Evolutionary conservation across 2,888 invertebrate species (phyloP), one percentile per base, ranked within the genome.

Genomic region (Ormyrus rosae): DNA sequence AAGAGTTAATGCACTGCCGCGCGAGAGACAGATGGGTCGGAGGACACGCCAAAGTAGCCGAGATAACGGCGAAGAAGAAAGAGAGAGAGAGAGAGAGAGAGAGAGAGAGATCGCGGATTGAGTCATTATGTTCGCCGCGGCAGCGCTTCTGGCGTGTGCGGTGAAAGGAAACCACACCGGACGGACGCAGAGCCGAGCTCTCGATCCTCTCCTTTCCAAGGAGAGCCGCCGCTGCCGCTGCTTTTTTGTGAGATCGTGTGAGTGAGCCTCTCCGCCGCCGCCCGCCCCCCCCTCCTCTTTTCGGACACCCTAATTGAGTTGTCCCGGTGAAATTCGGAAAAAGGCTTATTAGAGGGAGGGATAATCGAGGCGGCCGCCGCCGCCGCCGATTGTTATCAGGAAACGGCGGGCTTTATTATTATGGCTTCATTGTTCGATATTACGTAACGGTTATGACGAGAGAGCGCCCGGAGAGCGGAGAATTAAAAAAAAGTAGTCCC

Each of bases 91-190:
- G 63, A 55, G 75, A 60, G 65, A 70, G 69, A 53, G 58, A 61
- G 65, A 60, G 60, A 68, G 73, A n/a, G 65, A 80, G 83, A 83
- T 90, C 89, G 89, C 87, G 90, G 90, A 90, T 90, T 90, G 90
- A 90, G 90, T 90, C 90, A 90, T 90, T 90, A 90, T 90, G 89
- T 88, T 90, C 86, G 89, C 88, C 88, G 19, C 85, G 86, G 86
- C 85, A 89, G 89, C 60, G 60, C 70, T 58, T 34, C 45, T 88
- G 86, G 86, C 87, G 82, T 85, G 85, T 19, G 8, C 53, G 72
- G 88, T 87, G 88, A 89, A 89, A 89, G 89, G 88, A 87, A 88
- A 88, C 87, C 88, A 72, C 50, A 19, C 19, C 63, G 19, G 19
- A 19, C 19, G 19, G 19, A 19, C 19, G 19, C 19, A 19, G 19